Evolutionary conservation across 2,797 vertebrate species (phyloP).

Genomic region (Pantherophis alleghaniensis): DNA sequence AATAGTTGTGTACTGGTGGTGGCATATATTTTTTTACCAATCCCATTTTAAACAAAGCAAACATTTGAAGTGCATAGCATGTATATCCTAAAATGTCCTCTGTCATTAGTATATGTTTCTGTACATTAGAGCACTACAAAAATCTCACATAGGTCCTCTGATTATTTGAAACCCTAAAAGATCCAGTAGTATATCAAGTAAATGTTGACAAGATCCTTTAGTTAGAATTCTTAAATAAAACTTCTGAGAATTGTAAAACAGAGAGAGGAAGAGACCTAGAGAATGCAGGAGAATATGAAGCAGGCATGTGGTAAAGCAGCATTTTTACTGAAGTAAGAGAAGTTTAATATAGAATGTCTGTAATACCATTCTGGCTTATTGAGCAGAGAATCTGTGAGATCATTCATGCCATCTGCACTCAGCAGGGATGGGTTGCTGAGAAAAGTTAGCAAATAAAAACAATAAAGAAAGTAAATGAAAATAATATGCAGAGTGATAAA

Average conservation of each 20-base stretch:
- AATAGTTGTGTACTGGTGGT: neutral
- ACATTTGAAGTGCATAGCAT: neutral
- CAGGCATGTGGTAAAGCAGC: constrained; percentile 31
- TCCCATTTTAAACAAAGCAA: neutral
- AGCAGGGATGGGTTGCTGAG: constrained; percentile 27
- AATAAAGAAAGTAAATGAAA: constrained; percentile 54
- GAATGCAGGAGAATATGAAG: neutral
- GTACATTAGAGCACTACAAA: neutral
- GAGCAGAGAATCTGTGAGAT: constrained; percentile 41
- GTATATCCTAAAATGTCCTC: neutral
- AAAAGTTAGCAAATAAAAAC: constrained; percentile 47
- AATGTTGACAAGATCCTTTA: neutral
- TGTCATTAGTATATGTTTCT: neutral
- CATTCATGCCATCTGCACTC: constrained; percentile 53
- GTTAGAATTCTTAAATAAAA: constrained; percentile 1
- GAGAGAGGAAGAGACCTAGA: constrained; percentile 12
- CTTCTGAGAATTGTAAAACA: neutral
- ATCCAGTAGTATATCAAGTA: neutral
- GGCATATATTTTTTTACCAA: neutral
- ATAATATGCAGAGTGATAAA: constrained; percentile 43
- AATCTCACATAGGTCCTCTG: no score
- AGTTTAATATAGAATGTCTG: constrained; percentile 32
- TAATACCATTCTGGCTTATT: constrained; percentile 41
- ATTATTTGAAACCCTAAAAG: neutral
- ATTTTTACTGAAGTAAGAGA: constrained; percentile 14